Conservation (phyloP, 2,888 invertebrate genomes). For the Norana najaformis region DNA sequence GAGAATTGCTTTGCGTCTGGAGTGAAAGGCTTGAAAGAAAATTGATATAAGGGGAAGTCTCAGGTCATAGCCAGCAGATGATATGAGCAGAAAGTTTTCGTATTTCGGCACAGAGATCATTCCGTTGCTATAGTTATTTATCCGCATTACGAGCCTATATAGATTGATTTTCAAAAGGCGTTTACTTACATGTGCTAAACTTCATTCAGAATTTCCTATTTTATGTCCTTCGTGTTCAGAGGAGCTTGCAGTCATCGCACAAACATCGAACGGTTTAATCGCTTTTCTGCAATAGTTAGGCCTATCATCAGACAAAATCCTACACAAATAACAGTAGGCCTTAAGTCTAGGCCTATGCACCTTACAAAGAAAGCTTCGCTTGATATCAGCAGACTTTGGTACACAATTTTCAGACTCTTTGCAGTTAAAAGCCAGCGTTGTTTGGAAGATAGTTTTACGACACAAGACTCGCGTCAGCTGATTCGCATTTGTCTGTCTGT, state of each 20-base stretch:
- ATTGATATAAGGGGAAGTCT: not conserved
- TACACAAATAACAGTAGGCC: not conserved
- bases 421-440: not conserved
- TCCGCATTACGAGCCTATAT: too few relatives aligned
- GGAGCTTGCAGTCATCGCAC: not conserved
- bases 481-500: not conserved
- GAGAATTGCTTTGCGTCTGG: not conserved
- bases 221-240: not conserved
- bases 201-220: not conserved
- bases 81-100: not conserved
- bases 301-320: not conserved
- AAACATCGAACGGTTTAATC: not conserved
- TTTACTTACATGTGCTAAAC: not conserved
- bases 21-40: not conserved
- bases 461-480: too few relatives aligned
- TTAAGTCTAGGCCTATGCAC: not conserved
- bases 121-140: not conserved
- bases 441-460: not conserved
- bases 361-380: not conserved
- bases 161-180: not conserved
- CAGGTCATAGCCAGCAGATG: too few relatives aligned
- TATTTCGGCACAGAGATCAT: not conserved
- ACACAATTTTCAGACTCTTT: not conserved
- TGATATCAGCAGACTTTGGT: not conserved
- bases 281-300: too few relatives aligned